Evolutionary conservation across 1,140 invertebrate species (phyloP).

Genomic region (Zaprionus vittiger): DNA sequence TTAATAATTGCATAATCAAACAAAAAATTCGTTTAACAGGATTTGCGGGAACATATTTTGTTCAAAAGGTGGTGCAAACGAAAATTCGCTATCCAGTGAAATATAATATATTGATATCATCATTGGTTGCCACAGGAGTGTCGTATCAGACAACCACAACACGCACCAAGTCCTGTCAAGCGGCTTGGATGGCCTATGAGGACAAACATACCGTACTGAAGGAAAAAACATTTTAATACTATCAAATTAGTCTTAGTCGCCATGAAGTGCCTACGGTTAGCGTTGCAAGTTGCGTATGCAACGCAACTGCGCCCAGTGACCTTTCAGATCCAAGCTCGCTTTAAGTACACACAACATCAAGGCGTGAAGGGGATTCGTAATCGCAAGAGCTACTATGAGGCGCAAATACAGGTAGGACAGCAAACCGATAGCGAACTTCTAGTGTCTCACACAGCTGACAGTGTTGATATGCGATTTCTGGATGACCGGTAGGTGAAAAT

Average conservation of each 20-base stretch:
- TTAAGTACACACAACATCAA: slow-evolving; percentile 73
- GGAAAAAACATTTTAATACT: slow-evolving; percentile 59
- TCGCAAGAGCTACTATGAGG: slow-evolving; percentile 68
- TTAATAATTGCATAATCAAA: slow-evolving; percentile 73
- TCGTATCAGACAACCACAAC: slow-evolving; percentile 84
- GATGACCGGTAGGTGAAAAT: slow-evolving; percentile 64
- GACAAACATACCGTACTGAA: slow-evolving; percentile 84
- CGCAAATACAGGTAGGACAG: slow-evolving; percentile 53
- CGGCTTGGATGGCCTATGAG: slow-evolving; percentile 85
- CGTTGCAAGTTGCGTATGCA: slow-evolving; percentile 7
- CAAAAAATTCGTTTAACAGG: slow-evolving; percentile 64
- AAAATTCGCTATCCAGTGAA: slow-evolving; percentile 83
- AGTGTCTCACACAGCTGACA: background rate
- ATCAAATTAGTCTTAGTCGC: slow-evolving; percentile 17
- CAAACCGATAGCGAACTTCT: background rate
- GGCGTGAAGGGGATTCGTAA: slow-evolving; percentile 79
- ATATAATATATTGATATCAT: slow-evolving; percentile 83
- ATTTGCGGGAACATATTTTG: slow-evolving; percentile 84
- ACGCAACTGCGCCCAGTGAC: slow-evolving; percentile 18
- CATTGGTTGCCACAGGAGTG: slow-evolving; percentile 69
- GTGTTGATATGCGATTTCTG: slow-evolving; percentile 58
- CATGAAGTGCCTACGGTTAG: slow-evolving; percentile 46
- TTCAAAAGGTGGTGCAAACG: slow-evolving; percentile 81
- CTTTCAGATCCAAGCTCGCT: slow-evolving; percentile 26
- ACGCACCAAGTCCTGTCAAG: slow-evolving; percentile 84